Evolutionary conservation across 2,888 invertebrate genomes (phyloP).

Genomic region (Stenoptilia bipunctidactyla): DNA sequence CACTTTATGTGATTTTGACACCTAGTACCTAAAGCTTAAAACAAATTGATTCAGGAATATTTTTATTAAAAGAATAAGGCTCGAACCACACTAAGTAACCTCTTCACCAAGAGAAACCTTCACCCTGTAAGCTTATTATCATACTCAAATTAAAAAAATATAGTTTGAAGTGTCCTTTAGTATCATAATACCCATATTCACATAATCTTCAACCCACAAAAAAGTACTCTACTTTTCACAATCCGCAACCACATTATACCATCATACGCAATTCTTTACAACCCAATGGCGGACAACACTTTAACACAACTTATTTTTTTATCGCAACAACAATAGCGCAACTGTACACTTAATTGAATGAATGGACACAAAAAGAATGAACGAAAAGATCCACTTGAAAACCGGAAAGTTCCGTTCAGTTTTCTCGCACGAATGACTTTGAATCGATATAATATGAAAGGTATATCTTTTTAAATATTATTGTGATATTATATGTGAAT

Average conservation of each 20-base stretch:
- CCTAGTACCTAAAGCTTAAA: too few species aligned
- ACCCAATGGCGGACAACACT: neutral
- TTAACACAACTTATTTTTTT: constrained; percentile 12
- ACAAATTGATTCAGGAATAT: too few species aligned
- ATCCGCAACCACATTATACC: neutral
- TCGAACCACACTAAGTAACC: too few species aligned
- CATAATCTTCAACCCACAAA: too few species aligned
- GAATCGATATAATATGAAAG: constrained; percentile 42
- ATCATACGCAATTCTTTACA: neutral
- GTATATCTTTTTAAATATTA: constrained; percentile 63
- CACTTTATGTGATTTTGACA: too few species aligned
- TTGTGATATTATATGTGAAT: constrained; percentile 36
- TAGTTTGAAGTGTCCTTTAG: too few species aligned
- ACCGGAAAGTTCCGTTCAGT: constrained; percentile 59
- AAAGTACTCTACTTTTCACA: neutral
- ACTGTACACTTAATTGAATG: neutral
- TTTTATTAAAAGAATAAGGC: too few species aligned
- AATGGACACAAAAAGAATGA: neutral
- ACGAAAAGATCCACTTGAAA: constrained; percentile 38
- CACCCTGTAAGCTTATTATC: too few species aligned
- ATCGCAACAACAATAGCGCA: constrained; percentile 7
- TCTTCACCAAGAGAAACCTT: too few species aligned
- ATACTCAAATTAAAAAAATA: too few species aligned
- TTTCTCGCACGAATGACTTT: constrained; percentile 52
- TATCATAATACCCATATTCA: too few species aligned